Evolutionary conservation across 1,140 invertebrate genomes (phyloP).

Genomic region (Leptinotarsa lineolata): DNA sequence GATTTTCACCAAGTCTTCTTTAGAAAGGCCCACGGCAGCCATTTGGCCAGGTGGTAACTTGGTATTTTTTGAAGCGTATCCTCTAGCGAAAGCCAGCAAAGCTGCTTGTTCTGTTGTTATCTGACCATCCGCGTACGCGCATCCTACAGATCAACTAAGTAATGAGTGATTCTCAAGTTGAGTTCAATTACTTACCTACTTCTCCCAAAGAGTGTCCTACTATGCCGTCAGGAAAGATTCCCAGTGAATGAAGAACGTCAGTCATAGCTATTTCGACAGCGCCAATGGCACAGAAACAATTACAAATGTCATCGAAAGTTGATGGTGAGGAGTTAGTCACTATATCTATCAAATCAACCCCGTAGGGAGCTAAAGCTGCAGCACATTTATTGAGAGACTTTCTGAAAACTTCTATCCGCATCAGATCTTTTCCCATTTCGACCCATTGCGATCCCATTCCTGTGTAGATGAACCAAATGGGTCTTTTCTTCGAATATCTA

Average conservation of each 20-base stretch:
- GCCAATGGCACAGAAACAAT: constrained; percentile 89
- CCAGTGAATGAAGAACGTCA: constrained; percentile 75
- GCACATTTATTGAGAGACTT: constrained; percentile 75
- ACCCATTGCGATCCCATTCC: constrained; percentile 96
- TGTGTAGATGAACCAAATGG: constrained; percentile 92
- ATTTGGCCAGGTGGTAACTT: constrained; percentile 78
- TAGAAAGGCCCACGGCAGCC: constrained; percentile 72
- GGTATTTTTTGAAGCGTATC: constrained; percentile 77
- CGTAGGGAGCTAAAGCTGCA: constrained; percentile 72
- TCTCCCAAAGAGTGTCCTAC: constrained; percentile 94
- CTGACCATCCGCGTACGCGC: constrained; percentile 85
- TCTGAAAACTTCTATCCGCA: constrained; percentile 77
- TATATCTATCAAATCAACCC: constrained; percentile 78
- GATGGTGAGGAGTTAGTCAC: constrained; percentile 73
- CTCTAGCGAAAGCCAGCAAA: constrained; percentile 80
- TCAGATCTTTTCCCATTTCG: constrained; percentile 83
- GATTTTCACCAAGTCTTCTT: constrained; percentile 57
- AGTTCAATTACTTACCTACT: constrained; percentile 51
- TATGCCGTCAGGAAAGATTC: constrained; percentile 85
- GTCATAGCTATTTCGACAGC: constrained; percentile 90
- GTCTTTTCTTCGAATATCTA: constrained; percentile 62
- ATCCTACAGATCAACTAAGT: constrained; percentile 59
- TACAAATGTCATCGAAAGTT: constrained; percentile 78
- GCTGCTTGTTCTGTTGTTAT: constrained; percentile 82
- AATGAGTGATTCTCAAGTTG: too few relatives aligned